Evolutionary conservation across 1,140 invertebrate genomes (phyloP).

Genomic region (Heterodera carotae): DNA sequence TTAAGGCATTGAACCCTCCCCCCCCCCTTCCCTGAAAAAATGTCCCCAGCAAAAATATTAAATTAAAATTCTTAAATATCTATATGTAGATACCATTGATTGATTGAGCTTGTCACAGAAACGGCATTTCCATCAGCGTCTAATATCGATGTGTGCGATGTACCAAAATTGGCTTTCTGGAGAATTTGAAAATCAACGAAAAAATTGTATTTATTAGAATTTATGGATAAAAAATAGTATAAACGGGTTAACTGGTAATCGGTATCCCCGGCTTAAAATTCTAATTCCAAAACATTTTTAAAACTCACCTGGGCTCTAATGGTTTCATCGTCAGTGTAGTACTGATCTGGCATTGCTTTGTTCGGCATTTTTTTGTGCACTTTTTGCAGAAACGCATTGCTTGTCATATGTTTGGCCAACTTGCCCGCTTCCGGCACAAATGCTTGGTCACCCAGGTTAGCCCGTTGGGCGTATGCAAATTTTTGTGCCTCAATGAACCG

Average conservation of each 20-base stretch:
- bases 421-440: conserved; percentile 72
- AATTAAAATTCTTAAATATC: too few species aligned
- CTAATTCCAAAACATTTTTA: conserved; percentile 10
- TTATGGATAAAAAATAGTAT: too few species aligned
- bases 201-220: conserved; percentile 19
- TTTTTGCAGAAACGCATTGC: conserved; percentile 17
- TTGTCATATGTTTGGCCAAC: conserved; percentile 59
- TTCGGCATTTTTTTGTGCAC: conserved; percentile 35
- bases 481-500: conserved; percentile 86
- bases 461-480: conserved; percentile 82
- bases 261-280: too few species aligned
- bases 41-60: too few species aligned
- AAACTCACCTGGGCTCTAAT: background rate
- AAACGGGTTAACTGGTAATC: too few species aligned
- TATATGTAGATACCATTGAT: conserved; percentile 72
- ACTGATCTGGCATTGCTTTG: conserved; percentile 29
- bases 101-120: conserved; percentile 85
- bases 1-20: too few species aligned
- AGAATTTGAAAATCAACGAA: conserved; percentile 13
- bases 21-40: too few species aligned
- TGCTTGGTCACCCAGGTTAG: conserved; percentile 78
- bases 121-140: conserved; percentile 86
- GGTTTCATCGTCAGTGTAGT: conserved; percentile 39
- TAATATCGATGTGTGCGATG: conserved; percentile 83
- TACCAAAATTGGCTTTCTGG: conserved; percentile 71